Conservation (phyloP, 92 coral and sea anemone species). For the Chrysogorgia sp. region DNA sequence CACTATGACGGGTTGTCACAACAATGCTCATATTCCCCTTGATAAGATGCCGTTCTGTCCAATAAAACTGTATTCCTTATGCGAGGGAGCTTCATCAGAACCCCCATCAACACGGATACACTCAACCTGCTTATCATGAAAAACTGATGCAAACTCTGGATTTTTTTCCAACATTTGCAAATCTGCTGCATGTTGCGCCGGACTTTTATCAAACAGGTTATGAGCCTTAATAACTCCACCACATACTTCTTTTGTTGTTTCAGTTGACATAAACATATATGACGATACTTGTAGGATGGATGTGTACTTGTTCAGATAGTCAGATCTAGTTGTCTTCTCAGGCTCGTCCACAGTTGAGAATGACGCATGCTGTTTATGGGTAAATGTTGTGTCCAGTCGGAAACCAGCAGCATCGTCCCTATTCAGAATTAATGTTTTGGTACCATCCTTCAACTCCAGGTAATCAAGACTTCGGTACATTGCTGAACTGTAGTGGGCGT, state of each 20-base stretch:
- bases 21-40: constrained; percentile 36
- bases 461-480: constrained; percentile 48
- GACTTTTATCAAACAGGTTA: constrained; percentile 41
- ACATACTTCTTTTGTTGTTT: constrained; percentile 47
- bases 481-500: constrained; percentile 53
- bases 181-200: constrained; percentile 51
- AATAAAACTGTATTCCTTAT: constrained; percentile 46
- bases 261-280: constrained; percentile 41
- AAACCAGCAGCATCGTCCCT: constrained; percentile 47
- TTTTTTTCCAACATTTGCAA: constrained; percentile 41
- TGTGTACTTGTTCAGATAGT: constrained; percentile 43
- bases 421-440: constrained; percentile 30
- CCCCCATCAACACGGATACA: constrained; percentile 56
- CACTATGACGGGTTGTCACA: constrained; percentile 44
- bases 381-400: constrained; percentile 30
- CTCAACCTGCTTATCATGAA: constrained; percentile 25
- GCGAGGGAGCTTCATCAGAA: constrained; percentile 47
- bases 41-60: constrained; percentile 50
- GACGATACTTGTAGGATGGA: constrained; percentile 34
- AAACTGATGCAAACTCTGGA: constrained; percentile 42
- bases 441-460: constrained; percentile 36
- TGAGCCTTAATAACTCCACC: constrained; percentile 51
- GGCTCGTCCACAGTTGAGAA: constrained; percentile 25
- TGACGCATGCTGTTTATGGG: constrained; percentile 31
- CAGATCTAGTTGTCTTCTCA: constrained; percentile 42